A percentile compares a stretch with the other conserved stretches of the same genome.
Conservation (phyloP, 1,140 invertebrate genomes). For the Drosophila azteca region DNA sequence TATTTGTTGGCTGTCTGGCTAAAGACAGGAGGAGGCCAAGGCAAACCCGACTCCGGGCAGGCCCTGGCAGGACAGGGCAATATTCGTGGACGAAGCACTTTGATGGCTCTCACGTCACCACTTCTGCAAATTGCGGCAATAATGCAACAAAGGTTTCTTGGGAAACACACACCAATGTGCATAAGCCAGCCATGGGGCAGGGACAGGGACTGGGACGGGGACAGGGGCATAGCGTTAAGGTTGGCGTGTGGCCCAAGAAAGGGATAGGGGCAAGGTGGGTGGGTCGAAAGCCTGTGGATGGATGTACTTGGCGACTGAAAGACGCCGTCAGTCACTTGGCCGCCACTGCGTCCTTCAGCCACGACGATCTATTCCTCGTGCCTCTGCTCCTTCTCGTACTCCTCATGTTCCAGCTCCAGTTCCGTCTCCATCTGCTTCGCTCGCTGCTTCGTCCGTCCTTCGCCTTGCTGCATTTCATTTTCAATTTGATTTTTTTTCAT, state of each 20-base stretch:
- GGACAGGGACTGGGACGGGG: neutral
- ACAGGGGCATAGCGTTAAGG: neutral
- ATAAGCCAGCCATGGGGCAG: conserved; percentile 49
- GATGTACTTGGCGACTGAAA: conserved; percentile 55
- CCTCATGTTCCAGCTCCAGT: conserved; percentile 5
- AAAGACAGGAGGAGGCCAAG: neutral
- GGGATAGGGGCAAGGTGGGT: neutral
- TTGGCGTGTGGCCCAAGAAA: neutral
- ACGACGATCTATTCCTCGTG: conserved; percentile 12
- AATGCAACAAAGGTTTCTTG: conserved; percentile 81
- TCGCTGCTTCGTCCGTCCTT: conserved; percentile 1
- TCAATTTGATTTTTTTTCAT: conserved; percentile 40
- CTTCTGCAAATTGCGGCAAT: conserved; percentile 80
- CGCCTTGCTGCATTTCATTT: conserved; percentile 59
- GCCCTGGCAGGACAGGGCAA: conserved; percentile 40
- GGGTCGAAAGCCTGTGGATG: neutral
- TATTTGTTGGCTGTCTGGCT: conserved; percentile 78
- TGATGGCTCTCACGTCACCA: conserved; percentile 81
- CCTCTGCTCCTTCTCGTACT: conserved; percentile 1
- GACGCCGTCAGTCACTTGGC: conserved; percentile 73
- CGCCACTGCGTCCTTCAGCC: conserved; percentile 7
- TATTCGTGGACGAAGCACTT: conserved; percentile 75
- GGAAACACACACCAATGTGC: conserved; percentile 80
- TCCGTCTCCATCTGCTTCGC: conserved; percentile 3
- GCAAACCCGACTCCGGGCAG: neutral